Conservation (phyloP, 2,797 vertebrate genomes). For the Sebastes matsubarae region DNA sequence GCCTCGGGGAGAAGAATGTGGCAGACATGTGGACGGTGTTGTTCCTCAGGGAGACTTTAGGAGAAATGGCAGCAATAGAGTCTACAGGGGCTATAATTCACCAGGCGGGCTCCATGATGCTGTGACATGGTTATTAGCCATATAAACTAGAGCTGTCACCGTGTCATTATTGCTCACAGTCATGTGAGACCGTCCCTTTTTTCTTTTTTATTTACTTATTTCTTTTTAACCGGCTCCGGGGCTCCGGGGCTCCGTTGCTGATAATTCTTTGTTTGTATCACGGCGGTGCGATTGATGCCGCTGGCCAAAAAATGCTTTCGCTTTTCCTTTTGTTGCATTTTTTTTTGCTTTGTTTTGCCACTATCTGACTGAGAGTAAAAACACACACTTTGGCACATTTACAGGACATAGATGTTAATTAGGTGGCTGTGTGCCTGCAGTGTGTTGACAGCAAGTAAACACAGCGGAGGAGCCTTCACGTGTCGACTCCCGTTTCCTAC, state of each 20-base stretch:
- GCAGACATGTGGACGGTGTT: slow-evolving; percentile 42
- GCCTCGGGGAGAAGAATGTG: slow-evolving; percentile 46
- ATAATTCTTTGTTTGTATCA: slow-evolving; percentile 11
- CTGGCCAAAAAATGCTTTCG: slow-evolving; percentile 9
- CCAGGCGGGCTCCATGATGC: slow-evolving; percentile 45
- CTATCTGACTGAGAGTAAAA: slow-evolving; percentile 40
- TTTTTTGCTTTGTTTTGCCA: slow-evolving; percentile 34
- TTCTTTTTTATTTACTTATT: slow-evolving; percentile 56
- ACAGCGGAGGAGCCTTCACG: slow-evolving; percentile 37
- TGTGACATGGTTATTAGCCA: slow-evolving; percentile 72
- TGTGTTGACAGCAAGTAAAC: slow-evolving; percentile 54
- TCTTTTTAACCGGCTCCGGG: slow-evolving; percentile 16
- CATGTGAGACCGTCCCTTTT: slow-evolving; percentile 46
- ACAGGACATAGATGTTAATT: slow-evolving; percentile 59
- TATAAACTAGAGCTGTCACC: slow-evolving; percentile 72
- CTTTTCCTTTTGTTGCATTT: slow-evolving; percentile 15
- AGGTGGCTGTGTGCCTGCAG: slow-evolving; percentile 42
- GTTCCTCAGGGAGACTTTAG: slow-evolving; percentile 63
- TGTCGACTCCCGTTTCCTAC: slow-evolving; percentile 5
- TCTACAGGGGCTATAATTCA: slow-evolving; percentile 62
- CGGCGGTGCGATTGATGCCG: slow-evolving; percentile 11
- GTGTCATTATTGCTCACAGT: slow-evolving; percentile 67
- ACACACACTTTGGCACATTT: slow-evolving; percentile 42
- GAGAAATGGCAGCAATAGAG: slow-evolving; percentile 63
- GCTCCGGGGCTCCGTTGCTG: neutral